phyloP scores from a whole-genome alignment of 2,797 vertebrate genomes.

The Chaenodraco wilsoni region DNA sequence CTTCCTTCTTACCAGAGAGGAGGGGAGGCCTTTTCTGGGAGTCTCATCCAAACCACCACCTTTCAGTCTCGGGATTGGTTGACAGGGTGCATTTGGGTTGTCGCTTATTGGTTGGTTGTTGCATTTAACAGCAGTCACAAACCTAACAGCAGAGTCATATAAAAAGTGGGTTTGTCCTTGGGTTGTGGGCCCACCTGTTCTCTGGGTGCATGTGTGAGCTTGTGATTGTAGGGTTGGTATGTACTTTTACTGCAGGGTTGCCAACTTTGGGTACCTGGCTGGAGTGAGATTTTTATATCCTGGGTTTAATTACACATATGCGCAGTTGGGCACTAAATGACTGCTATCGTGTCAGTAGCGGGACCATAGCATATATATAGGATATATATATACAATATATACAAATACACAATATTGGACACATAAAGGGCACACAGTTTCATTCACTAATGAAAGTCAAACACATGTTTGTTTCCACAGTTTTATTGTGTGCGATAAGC shows the following conservation, averaged over 20 bases:
- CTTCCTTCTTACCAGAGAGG: conserved; percentile 43
- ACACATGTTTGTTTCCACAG: too few relatives aligned
- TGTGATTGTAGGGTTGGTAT: neutral
- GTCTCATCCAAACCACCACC: conserved; percentile 25
- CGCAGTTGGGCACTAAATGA: too few relatives aligned
- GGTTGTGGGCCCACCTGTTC: conserved; percentile 8
- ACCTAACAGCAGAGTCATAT: neutral
- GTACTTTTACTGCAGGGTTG: neutral
- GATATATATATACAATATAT: too few relatives aligned
- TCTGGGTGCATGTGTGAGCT: neutral
- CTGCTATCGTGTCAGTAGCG: too few relatives aligned
- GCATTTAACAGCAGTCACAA: neutral
- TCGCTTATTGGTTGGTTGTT: conserved; percentile 21
- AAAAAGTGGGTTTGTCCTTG: neutral
- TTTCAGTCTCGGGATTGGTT: conserved; percentile 37
- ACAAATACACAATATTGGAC: too few relatives aligned
- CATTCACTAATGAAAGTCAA: too few relatives aligned
- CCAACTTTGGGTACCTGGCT: too few relatives aligned
- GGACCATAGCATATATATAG: too few relatives aligned
- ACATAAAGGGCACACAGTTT: too few relatives aligned
- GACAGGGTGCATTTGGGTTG: conserved; percentile 5
- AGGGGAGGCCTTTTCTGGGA: conserved; percentile 47
- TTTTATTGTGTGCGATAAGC: too few relatives aligned
- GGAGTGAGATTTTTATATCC: too few relatives aligned
- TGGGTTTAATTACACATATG: too few relatives aligned